Percentiles rank a stretch among this genome's conserved stretches.
phyloP scores from a whole-genome alignment of 2,113 vertebrate genomes.

The Drymodes brunneopygia region DNA sequence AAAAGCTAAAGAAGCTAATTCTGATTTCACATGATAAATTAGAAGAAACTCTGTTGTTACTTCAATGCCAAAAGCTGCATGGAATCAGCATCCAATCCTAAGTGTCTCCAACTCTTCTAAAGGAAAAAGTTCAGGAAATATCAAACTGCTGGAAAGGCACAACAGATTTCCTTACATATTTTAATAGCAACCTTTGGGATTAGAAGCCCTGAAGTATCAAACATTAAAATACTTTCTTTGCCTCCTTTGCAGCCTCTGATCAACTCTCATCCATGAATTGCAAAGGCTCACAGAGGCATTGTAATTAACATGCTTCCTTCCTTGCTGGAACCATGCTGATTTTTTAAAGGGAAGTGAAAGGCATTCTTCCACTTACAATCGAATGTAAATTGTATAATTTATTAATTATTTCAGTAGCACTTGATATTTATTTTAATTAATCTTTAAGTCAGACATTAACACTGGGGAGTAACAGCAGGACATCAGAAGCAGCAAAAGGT shows the following conservation, averaged over 20 bases:
- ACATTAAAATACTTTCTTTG: conserved; percentile 43
- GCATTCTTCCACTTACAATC: conserved; percentile 57
- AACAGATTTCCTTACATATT: neutral
- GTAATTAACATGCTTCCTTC: conserved; percentile 66
- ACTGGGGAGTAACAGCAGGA: conserved; percentile 65
- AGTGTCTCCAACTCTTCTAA: neutral
- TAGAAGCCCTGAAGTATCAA: conserved; percentile 35
- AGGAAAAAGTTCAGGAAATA: neutral
- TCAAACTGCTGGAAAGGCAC: neutral
- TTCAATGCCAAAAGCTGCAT: neutral
- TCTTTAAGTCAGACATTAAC: conserved; percentile 61
- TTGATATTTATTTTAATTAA: conserved; percentile 74
- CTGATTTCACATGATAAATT: neutral
- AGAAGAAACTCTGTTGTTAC: neutral
- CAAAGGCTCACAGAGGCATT: neutral
- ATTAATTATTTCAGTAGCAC: conserved; percentile 69
- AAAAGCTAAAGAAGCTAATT: neutral
- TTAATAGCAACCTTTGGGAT: conserved; percentile 42
- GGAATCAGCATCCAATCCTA: neutral
- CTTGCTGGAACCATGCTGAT: conserved; percentile 63
- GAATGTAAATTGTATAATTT: conserved; percentile 64
- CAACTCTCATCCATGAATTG: conserved; percentile 29
- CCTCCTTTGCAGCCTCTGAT: conserved; percentile 45
- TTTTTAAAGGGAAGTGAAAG: conserved; percentile 54
- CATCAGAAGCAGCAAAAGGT: conserved; percentile 30